These are phyloP conservation scores for Oryzias celebensis DNA, from an alignment of 2,113 vertebrate genomes.

Conservation along the genomic window DNA sequence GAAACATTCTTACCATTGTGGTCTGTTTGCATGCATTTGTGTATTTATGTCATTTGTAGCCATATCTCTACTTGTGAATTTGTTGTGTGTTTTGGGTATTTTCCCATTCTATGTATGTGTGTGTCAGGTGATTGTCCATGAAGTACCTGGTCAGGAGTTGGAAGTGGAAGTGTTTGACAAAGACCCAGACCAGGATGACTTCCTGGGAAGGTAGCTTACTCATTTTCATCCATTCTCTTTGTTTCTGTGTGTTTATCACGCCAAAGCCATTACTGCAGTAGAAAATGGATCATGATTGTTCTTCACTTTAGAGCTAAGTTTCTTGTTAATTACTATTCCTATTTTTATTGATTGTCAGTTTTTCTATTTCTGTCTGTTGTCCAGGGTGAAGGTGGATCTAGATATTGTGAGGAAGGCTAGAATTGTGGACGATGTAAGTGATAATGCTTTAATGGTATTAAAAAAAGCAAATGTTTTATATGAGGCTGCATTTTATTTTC, in stretches of 20 bases:
- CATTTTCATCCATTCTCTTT: constrained; percentile 50
- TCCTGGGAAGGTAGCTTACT: constrained; percentile 87
- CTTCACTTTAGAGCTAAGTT: constrained; percentile 4
- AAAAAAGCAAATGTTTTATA: neutral
- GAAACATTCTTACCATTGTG: constrained; percentile 27
- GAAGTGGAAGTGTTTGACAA: constrained; percentile 95
- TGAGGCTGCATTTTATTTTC: neutral
- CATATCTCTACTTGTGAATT: constrained; percentile 58
- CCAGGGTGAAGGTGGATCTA: constrained; percentile 88
- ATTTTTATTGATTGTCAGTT: constrained; percentile 11
- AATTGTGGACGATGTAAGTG: constrained; percentile 86
- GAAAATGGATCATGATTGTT: constrained; percentile 1
- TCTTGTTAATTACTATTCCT: neutral
- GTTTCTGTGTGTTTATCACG: constrained; percentile 44
- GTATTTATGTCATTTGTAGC: constrained; percentile 37
- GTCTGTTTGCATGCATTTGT: constrained; percentile 56
- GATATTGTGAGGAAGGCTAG: constrained; percentile 84
- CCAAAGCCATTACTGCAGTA: constrained; percentile 31
- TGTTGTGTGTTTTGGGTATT: constrained; percentile 54
- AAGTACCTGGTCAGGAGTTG: constrained; percentile 93
- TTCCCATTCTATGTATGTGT: constrained; percentile 61
- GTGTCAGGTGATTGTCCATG: constrained; percentile 90
- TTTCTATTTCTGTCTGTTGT: constrained; percentile 14
- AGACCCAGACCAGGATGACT: constrained; percentile 95
- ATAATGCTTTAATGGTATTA: neutral